A percentile compares a stretch with the other conserved stretches of the same genome.
Conservation (phyloP, 2,797 vertebrate species). For the Enteromius mattozi region DNA sequence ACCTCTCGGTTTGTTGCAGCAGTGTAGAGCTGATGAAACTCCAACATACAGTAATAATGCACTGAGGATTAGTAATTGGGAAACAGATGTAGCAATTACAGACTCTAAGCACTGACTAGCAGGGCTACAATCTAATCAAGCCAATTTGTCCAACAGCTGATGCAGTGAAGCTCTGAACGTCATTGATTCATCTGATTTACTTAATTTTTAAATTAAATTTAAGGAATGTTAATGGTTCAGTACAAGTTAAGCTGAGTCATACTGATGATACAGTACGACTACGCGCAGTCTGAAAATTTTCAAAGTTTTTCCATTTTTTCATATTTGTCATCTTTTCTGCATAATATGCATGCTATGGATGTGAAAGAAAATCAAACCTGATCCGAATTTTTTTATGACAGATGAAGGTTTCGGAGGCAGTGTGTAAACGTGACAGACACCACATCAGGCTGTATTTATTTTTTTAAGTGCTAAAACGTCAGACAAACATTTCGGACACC, state of each 20-base stretch:
- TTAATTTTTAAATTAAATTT: constrained; percentile 10
- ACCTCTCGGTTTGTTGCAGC: constrained; percentile 31
- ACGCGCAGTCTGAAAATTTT: too few relatives aligned
- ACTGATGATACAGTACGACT: too few relatives aligned
- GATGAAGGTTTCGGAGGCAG: too few relatives aligned
- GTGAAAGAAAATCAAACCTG: too few relatives aligned
- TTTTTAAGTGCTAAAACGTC: too few relatives aligned
- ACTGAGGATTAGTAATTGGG: constrained; percentile 36
- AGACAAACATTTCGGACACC: too few relatives aligned
- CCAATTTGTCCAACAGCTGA: constrained; percentile 7
- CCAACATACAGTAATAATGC: constrained; percentile 39
- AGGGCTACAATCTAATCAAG: constrained; percentile 5
- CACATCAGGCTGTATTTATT: too few relatives aligned
- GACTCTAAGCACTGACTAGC: constrained; percentile 16
- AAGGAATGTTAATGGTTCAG: background rate
- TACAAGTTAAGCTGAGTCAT: background rate
- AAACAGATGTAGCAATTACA: constrained; percentile 36
- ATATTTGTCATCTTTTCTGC: too few relatives aligned
- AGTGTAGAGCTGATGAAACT: constrained; percentile 36
- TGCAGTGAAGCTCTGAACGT: constrained; percentile 3
- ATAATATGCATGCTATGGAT: too few relatives aligned
- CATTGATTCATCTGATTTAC: constrained; percentile 24
- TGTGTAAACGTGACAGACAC: too few relatives aligned
- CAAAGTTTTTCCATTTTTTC: too few relatives aligned
- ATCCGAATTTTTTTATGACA: too few relatives aligned